Conservation (phyloP, 2,113 vertebrate genomes). For the Pipra filicauda region DNA sequence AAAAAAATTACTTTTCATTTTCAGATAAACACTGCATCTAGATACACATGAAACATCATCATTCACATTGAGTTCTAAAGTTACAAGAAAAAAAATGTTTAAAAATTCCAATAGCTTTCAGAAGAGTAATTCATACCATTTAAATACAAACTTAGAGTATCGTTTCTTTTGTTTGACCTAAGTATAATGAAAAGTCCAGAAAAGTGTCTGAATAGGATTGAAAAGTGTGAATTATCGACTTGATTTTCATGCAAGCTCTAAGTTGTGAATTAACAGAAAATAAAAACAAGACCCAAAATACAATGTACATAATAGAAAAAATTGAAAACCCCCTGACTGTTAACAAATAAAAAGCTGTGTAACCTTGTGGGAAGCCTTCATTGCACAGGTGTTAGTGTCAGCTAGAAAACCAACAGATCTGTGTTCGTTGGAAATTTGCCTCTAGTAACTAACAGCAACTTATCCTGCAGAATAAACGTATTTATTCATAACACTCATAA, state of each 20-base stretch:
- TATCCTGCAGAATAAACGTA: not conserved
- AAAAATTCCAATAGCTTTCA: not conserved
- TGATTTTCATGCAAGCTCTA: not conserved
- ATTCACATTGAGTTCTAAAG: not conserved
- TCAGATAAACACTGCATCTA: not conserved
- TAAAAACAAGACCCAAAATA: not conserved
- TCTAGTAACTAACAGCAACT: not conserved
- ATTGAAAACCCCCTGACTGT: accelerated
- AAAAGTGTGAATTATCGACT: not conserved
- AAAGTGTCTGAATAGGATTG: not conserved
- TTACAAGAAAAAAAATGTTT: not conserved
- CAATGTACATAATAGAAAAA: not conserved
- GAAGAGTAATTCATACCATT: not conserved
- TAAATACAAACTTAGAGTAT: not conserved
- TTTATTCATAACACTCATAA: not conserved
- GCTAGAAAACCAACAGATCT: not conserved
- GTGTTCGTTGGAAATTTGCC: not conserved
- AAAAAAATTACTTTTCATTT: not conserved
- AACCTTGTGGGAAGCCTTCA: not conserved
- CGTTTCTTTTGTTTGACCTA: not conserved
- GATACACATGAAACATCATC: not conserved
- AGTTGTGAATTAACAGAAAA: not conserved
- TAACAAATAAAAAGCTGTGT: not conserved
- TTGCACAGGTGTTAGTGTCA: not conserved
- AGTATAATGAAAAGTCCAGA: not conserved